Conservation (phyloP, 2,113 vertebrate genomes). For the Clupea harengus region DNA sequence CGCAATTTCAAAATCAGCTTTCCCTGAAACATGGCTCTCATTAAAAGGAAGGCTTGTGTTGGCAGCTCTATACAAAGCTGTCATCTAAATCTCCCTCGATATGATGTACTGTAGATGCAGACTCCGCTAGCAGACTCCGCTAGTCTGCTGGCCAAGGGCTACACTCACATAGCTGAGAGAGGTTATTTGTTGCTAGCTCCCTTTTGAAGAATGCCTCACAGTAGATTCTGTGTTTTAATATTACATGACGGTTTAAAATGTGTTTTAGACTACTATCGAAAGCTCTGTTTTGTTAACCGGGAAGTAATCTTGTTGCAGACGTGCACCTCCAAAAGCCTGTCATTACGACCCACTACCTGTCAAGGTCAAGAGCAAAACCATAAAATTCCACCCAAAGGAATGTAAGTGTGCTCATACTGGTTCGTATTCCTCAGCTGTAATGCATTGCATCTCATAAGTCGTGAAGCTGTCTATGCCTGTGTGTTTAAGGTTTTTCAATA, state of each 20-base stretch:
- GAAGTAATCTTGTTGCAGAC: conserved; percentile 69
- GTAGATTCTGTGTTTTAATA: neutral
- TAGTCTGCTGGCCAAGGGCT: conserved; percentile 2
- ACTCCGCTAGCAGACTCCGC: conserved; percentile 24
- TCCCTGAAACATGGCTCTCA: conserved; percentile 22
- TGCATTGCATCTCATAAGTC: too few relatives aligned
- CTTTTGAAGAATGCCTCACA: neutral
- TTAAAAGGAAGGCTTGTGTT: conserved; percentile 36
- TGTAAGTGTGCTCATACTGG: conserved; percentile 72
- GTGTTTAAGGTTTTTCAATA: too few relatives aligned
- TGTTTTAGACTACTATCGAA: neutral
- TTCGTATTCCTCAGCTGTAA: neutral
- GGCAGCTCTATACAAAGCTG: conserved; percentile 38
- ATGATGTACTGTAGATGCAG: conserved; percentile 26
- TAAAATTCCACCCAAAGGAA: conserved; percentile 83
- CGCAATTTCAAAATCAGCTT: conserved; percentile 15
- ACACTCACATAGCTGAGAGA: conserved; percentile 11
- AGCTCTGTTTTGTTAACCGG: neutral
- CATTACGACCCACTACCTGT: conserved; percentile 77
- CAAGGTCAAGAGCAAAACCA: conserved; percentile 76
- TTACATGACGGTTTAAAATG: neutral
- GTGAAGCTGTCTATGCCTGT: too few relatives aligned
- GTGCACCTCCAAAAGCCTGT: conserved; percentile 86
- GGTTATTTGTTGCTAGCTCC: conserved; percentile 4
- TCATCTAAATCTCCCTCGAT: conserved; percentile 43